Conservation (phyloP, 2,113 vertebrate genomes). For the Notiomystis cincta region DNA sequence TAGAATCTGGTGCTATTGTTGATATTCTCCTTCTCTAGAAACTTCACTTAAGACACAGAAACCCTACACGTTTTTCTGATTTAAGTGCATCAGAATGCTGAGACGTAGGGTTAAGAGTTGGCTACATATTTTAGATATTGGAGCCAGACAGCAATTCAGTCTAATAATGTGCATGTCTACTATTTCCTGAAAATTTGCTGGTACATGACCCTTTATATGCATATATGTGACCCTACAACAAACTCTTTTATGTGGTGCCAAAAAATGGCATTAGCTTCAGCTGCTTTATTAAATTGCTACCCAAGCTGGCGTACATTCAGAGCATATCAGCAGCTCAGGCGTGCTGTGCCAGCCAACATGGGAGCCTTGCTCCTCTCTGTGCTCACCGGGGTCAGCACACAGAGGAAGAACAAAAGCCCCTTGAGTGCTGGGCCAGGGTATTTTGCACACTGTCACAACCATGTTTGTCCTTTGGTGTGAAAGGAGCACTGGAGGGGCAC, state of each 20-base stretch:
- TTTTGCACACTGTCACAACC: neutral
- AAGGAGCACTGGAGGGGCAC: too few species aligned
- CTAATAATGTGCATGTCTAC: slow-evolving; percentile 34
- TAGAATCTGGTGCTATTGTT: neutral
- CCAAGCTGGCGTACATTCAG: neutral
- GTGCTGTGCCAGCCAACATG: neutral
- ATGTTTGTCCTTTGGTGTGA: neutral
- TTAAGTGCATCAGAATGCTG: neutral
- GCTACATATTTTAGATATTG: slow-evolving; percentile 39
- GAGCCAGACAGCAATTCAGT: slow-evolving; percentile 48
- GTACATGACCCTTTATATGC: slow-evolving; percentile 41
- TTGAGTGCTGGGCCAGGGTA: neutral
- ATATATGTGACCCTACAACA: slow-evolving; percentile 32
- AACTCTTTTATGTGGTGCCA: slow-evolving; percentile 37
- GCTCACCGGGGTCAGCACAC: accelerated
- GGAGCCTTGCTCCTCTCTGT: neutral
- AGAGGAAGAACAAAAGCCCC: neutral
- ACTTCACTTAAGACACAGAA: neutral
- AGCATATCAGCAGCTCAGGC: accelerated
- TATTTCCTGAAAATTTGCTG: slow-evolving; percentile 64
- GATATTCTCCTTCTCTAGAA: neutral
- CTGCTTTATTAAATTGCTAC: slow-evolving; percentile 17
- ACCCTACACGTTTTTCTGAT: neutral
- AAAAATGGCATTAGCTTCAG: slow-evolving; percentile 17
- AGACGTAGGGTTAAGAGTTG: neutral